Conservation (phyloP, 2,888 invertebrate species). For the Pheosia tremula region DNA sequence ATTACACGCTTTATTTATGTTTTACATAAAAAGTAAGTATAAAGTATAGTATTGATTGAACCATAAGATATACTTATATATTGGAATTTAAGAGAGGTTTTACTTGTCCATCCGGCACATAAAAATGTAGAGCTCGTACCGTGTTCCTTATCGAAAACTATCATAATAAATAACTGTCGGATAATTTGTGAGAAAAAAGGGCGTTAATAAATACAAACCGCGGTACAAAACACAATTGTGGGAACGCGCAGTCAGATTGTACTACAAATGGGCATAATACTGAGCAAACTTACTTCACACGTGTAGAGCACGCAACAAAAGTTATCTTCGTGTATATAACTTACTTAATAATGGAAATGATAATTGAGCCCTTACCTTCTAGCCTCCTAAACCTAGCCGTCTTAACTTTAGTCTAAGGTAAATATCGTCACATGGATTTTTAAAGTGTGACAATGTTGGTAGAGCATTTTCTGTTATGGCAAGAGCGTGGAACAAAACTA, state of each 20-base stretch:
- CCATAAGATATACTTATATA: no score
- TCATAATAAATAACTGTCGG: slow-evolving; percentile 14
- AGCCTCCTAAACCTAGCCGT: no score
- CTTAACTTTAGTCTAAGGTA: no score
- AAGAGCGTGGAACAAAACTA: no score
- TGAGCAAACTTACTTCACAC: slow-evolving; percentile 5
- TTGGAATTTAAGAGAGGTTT: no score
- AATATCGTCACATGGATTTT: no score
- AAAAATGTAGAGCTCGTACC: background rate
- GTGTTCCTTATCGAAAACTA: slow-evolving; percentile 18
- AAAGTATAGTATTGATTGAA: background rate
- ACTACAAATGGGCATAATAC: slow-evolving; percentile 28
- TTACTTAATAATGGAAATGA: no score
- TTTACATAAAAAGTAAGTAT: background rate
- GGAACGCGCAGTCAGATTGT: slow-evolving; percentile 29
- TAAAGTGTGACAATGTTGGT: no score
- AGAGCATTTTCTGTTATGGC: no score
- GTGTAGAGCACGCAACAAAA: background rate
- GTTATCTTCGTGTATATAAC: background rate
- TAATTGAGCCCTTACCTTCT: no score
- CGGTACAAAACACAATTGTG: slow-evolving; percentile 41
- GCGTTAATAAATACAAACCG: slow-evolving; percentile 29
- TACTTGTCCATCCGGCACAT: no score
- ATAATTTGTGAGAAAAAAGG: slow-evolving; percentile 47
- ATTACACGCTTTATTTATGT: slow-evolving; percentile 25